Percentiles rank a stretch among this genome's conserved stretches.
These are phyloP conservation scores for Barbus barbus DNA, from an alignment of 2,113 vertebrate species.

Conservation along the genomic window DNA sequence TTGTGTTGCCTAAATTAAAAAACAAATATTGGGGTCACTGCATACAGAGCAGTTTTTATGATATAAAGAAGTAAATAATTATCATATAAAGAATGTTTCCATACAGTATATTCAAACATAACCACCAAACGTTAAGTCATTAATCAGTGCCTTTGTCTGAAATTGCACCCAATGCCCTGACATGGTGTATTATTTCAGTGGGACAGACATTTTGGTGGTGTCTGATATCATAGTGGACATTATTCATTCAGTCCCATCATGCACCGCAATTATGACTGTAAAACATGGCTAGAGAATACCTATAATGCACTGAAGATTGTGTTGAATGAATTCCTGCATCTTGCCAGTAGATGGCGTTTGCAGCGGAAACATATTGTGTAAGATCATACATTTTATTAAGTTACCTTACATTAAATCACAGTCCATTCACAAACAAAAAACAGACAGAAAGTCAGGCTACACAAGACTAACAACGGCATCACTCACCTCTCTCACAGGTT, in stretches of 20 bases:
- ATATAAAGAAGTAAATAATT: no score
- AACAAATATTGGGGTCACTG: background rate
- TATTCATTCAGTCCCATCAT: background rate
- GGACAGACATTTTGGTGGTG: background rate
- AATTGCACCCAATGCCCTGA: no score
- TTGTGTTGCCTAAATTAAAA: background rate
- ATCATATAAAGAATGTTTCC: background rate
- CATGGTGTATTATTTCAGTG: background rate
- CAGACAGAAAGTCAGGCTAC: background rate
- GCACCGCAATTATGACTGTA: background rate
- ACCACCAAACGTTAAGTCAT: background rate
- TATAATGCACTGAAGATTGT: background rate
- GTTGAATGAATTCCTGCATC: background rate
- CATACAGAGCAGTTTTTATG: background rate
- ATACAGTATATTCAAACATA: background rate
- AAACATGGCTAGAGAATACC: background rate
- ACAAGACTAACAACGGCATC: background rate
- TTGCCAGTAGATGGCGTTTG: background rate
- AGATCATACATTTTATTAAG: background rate
- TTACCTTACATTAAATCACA: background rate
- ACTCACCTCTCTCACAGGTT: conserved; percentile 90
- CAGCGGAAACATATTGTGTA: background rate
- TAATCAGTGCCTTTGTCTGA: background rate
- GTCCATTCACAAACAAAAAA: background rate
- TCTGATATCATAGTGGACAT: background rate